These are phyloP conservation scores for Branchipolynoe longqiensis DNA, from an alignment of 2,888 invertebrate species.

Conservation along the genomic window DNA sequence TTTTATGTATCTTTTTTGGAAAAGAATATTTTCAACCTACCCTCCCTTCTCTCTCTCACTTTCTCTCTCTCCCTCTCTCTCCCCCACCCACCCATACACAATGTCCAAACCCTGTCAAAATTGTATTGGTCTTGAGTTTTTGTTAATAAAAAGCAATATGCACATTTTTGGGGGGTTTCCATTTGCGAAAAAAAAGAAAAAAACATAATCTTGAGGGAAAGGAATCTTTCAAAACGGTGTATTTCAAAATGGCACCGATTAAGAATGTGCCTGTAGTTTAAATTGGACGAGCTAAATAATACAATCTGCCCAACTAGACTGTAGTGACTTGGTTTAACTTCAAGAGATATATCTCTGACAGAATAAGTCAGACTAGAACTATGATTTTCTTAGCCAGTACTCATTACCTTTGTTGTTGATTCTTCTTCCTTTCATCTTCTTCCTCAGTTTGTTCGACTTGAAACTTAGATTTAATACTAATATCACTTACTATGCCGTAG, in stretches of 20 bases:
- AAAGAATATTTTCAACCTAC: background rate
- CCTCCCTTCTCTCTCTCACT: slow-evolving; percentile 9
- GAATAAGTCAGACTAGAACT: background rate
- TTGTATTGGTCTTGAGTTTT: slow-evolving; percentile 23
- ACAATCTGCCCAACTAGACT: background rate
- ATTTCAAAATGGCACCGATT: slow-evolving; percentile 50
- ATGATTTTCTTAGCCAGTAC: slow-evolving; percentile 21
- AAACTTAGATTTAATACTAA: slow-evolving; percentile 25
- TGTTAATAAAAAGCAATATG: slow-evolving; percentile 22
- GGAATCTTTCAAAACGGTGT: slow-evolving; percentile 56
- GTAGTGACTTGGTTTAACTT: slow-evolving; percentile 32
- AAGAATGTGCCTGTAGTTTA: slow-evolving; percentile 30
- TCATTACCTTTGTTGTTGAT: background rate
- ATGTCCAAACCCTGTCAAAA: too few species aligned
- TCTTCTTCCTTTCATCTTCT: slow-evolving; percentile 31
- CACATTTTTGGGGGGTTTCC: slow-evolving; percentile 14
- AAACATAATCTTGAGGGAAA: slow-evolving; percentile 18
- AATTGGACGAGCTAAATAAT: slow-evolving; percentile 17
- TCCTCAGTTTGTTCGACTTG: slow-evolving; percentile 10
- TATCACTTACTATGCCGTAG: slow-evolving; percentile 34
- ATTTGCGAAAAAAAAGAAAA: background rate
- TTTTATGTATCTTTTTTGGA: slow-evolving; percentile 28
- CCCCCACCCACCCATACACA: too few species aligned
- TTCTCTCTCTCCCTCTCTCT: too few species aligned
- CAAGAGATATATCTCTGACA: background rate